Evolutionary conservation across 2,888 invertebrate genomes (phyloP), one percentile per base, ranked within the genome.

Genomic region (Euplexia lucipara): DNA sequence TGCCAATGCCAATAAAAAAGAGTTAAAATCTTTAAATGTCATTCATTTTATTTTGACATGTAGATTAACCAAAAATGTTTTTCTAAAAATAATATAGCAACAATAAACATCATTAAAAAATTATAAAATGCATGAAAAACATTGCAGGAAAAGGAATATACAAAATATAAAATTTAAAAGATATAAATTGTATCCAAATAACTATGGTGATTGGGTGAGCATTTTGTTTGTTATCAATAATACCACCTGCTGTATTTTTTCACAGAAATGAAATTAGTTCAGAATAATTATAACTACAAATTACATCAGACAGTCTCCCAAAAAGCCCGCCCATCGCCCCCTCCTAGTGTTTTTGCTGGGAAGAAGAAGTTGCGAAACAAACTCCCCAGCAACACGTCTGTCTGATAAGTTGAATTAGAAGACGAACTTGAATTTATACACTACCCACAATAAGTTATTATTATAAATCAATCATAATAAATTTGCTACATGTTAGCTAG

Each of bases 171-270:
- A 61, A 63, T n/a, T 30, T 0, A 71, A 44, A 30, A 57, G 18
- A 45, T 47, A 48, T 35, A 75, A 52, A 74, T 64, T 81, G 30
- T 22, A 66, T 37, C 70, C 75, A 5, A 58, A 69, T 41, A 70
- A 83, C 44, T 39, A 88, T 86, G 87, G 84, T 87, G 60, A 62
- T 88, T 58, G 86, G 80, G 88, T 88, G 61, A 83, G 87, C 61
- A 7, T 53, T 18, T n/a, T 14, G 12, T 10, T 16, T 7, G 30
- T 18, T 18, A 35, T 37, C 34, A 5, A 4, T 9, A 12, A 18
- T 12, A 9, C 32, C 35, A n/a, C n/a, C n/a, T n/a, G n/a, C n/a
- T n/a, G n/a, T n/a, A 20, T 37, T 75, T 75, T 26, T 26, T 26
- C 5, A 26, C 26, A 26, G 5, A 5, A 26, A 26, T 26, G 5